phyloP scores from a whole-genome alignment of 2,797 vertebrate genomes.

The Stomatorhinus walkeri region DNA sequence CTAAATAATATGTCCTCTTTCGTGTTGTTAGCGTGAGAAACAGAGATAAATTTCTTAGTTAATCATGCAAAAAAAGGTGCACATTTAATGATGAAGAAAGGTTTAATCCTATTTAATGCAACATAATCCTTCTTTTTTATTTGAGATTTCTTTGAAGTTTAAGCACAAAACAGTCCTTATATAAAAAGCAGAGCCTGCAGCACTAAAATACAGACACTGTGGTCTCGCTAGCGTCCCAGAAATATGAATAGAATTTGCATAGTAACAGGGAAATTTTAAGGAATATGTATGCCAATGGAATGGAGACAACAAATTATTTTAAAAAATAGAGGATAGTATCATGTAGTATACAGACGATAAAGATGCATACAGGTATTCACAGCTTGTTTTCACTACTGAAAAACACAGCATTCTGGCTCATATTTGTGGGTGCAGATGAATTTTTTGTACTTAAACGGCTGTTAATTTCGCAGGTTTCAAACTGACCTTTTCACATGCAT shows the following conservation, averaged over 20 bases:
- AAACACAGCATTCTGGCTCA: background rate
- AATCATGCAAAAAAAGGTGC: conserved; percentile 15
- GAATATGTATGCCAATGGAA: background rate
- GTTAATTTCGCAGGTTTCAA: conserved; percentile 11
- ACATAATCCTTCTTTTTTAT: conserved; percentile 23
- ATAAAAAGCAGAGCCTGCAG: conserved; percentile 23
- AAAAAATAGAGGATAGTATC: background rate
- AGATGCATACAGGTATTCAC: background rate
- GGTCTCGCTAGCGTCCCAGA: conserved; percentile 13
- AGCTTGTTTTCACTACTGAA: background rate
- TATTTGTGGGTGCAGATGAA: background rate
- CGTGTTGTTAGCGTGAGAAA: background rate
- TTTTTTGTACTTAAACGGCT: background rate
- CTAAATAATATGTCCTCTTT: background rate
- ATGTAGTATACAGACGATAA: too few species aligned
- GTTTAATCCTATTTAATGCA: conserved; percentile 23
- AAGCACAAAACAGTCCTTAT: conserved; percentile 13
- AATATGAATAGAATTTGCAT: conserved; percentile 23
- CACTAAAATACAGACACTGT: conserved; percentile 26
- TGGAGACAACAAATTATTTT: background rate
- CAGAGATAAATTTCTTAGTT: background rate
- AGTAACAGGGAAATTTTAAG: conserved; percentile 9
- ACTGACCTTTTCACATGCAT: background rate
- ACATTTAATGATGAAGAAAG: conserved; percentile 23
- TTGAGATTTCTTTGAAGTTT: conserved; percentile 28